phyloP scores from a whole-genome alignment of 2,888 invertebrate genomes.

The Crocallis elinguaria region DNA sequence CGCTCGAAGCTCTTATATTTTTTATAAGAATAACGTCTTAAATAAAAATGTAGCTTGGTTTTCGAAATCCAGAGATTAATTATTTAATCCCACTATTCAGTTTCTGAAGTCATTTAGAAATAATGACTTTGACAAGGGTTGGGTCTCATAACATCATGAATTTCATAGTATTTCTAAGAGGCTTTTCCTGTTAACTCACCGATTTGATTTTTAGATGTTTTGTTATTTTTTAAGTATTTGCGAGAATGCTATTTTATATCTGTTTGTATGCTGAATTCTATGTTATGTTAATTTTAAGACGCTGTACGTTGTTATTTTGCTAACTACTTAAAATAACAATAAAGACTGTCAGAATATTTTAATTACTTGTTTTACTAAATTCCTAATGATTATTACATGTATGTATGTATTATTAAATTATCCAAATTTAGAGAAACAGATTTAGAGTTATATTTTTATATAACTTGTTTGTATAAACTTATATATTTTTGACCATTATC shows the following conservation, averaged over 20 bases:
- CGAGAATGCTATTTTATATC: conserved; percentile 15
- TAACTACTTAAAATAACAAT: conserved; percentile 67
- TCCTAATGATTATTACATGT: neutral
- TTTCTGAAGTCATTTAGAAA: neutral
- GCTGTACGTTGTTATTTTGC: conserved; percentile 67
- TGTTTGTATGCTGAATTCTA: conserved; percentile 28
- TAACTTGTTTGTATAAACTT: too few relatives aligned
- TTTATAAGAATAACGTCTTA: too few relatives aligned
- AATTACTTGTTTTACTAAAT: conserved; percentile 32
- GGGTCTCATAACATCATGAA: conserved; percentile 11
- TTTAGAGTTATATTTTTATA: too few relatives aligned
- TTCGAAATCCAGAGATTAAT: too few relatives aligned
- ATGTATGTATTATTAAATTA: too few relatives aligned
- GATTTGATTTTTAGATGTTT: conserved; percentile 12
- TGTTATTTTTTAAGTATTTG: conserved; percentile 4
- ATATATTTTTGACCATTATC: too few relatives aligned
- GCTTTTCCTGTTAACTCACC: conserved; percentile 32
- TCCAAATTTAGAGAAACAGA: too few relatives aligned
- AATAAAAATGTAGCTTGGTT: too few relatives aligned
- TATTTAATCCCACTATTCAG: neutral
- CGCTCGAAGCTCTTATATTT: too few relatives aligned
- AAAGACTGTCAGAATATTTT: conserved; percentile 71
- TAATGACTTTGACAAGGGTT: conserved; percentile 10
- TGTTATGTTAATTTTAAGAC: conserved; percentile 53
- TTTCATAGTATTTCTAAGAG: conserved; percentile 37